Evolutionary conservation across 2,797 vertebrate genomes (phyloP).

Genomic region (Peromyscus eremicus): DNA sequence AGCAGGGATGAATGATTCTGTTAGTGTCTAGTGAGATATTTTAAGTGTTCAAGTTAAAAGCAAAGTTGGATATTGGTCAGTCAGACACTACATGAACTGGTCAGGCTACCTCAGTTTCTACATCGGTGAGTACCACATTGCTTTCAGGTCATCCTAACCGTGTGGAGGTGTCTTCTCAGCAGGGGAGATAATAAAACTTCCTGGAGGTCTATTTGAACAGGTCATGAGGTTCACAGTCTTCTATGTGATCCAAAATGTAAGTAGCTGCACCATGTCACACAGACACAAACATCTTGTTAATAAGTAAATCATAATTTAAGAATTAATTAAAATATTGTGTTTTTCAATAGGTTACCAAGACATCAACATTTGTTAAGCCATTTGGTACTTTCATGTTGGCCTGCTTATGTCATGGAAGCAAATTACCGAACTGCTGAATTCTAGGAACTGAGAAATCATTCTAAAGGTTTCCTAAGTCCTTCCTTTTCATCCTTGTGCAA

Average conservation of each 20-base stretch:
- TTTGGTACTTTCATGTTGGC: background rate
- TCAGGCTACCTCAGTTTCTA: constrained; percentile 25
- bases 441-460: background rate
- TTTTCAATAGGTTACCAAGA: background rate
- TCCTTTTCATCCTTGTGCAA: constrained; percentile 9
- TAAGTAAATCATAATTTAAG: background rate
- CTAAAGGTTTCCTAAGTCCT: background rate
- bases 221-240: background rate
- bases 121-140: background rate
- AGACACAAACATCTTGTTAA: background rate
- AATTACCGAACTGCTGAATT: background rate
- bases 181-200: background rate
- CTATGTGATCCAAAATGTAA: background rate
- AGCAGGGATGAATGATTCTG: background rate
- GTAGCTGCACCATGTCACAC: background rate
- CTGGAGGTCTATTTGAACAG: constrained; percentile 4
- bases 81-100: background rate
- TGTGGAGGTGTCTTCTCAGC: background rate
- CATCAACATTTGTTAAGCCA: background rate
- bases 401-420: background rate
- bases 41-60: constrained; percentile 4
- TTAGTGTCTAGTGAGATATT: background rate
- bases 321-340: background rate
- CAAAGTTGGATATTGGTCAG: background rate
- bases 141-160: background rate